phyloP scores from a whole-genome alignment of 92 coral and sea anemone genomes.

The Siderastrea radians region DNA sequence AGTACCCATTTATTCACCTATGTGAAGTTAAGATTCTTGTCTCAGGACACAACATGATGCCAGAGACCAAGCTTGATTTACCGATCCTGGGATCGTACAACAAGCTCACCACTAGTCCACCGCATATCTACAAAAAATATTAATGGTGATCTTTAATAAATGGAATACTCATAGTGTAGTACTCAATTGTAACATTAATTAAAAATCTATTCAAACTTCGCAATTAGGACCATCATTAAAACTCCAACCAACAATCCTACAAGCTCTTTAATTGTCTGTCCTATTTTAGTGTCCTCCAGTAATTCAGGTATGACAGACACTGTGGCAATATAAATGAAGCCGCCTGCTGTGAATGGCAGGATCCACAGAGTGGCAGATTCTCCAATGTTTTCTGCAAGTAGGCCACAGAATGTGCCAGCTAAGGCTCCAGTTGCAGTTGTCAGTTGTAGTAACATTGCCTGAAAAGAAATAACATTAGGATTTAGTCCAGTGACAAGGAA shows the following conservation, averaged over 20 bases:
- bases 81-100: too few relatives aligned
- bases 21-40: too few relatives aligned
- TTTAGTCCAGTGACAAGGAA: too few relatives aligned
- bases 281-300: constrained; percentile 89
- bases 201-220: constrained; percentile 78
- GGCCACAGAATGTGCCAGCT: constrained; percentile 96
- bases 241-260: constrained; percentile 92
- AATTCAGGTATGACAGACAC: constrained; percentile 98
- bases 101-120: too few relatives aligned
- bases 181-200: neutral
- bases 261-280: constrained; percentile 96
- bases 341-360: constrained; percentile 98
- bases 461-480: neutral
- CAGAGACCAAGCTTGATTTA: too few relatives aligned
- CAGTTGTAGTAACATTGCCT: constrained; percentile 98
- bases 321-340: constrained; percentile 97
- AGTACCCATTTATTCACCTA: too few relatives aligned
- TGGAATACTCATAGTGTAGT: too few relatives aligned
- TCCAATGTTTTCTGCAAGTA: constrained; percentile 94
- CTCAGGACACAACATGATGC: too few relatives aligned
- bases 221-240: constrained; percentile 97
- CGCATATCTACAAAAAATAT: too few relatives aligned
- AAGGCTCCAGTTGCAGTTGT: constrained; percentile 97
- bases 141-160: too few relatives aligned
- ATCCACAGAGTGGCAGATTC: constrained; percentile 97